A percentile compares a stretch with the other conserved stretches of the same genome.
phyloP scores from a whole-genome alignment of 2,113 vertebrate genomes.

The Bufo gargarizans region DNA sequence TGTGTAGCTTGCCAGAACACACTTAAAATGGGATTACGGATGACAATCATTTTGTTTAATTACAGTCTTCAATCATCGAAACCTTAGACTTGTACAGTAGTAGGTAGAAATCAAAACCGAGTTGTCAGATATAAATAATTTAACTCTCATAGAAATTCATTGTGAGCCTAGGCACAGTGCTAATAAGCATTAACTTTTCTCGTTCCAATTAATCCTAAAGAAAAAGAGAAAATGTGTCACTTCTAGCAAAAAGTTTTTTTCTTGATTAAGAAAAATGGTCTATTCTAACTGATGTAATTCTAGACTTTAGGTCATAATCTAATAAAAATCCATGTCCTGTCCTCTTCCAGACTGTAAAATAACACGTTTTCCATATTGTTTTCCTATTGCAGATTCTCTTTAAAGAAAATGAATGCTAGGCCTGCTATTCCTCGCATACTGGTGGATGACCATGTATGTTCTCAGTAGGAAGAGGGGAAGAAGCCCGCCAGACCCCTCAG shows the following conservation, averaged over 20 bases:
- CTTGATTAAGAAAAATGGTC: not conserved
- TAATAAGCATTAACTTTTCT: not conserved
- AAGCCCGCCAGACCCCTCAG: too few species aligned
- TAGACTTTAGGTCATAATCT: not conserved
- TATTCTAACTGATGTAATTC: not conserved
- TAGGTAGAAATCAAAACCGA: not conserved
- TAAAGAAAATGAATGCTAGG: too few species aligned
- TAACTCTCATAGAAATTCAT: not conserved
- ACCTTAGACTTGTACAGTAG: not conserved
- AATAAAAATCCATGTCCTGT: too few species aligned
- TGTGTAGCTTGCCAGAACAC: not conserved
- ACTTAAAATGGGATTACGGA: not conserved
- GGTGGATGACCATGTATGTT: too few species aligned
- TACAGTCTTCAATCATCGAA: not conserved
- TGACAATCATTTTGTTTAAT: constrained; percentile 20
- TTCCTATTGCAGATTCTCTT: too few species aligned
- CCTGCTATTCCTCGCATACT: too few species aligned
- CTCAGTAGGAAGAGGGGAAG: too few species aligned
- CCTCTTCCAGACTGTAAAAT: too few species aligned
- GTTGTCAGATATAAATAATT: not conserved
- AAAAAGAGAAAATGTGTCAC: not conserved
- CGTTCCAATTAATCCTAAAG: not conserved
- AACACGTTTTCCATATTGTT: too few species aligned
- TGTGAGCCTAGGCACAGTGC: not conserved
- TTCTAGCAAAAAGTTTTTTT: not conserved